phyloP scores from a whole-genome alignment of 1,140 invertebrate species.

The Zaprionus nigranus region DNA sequence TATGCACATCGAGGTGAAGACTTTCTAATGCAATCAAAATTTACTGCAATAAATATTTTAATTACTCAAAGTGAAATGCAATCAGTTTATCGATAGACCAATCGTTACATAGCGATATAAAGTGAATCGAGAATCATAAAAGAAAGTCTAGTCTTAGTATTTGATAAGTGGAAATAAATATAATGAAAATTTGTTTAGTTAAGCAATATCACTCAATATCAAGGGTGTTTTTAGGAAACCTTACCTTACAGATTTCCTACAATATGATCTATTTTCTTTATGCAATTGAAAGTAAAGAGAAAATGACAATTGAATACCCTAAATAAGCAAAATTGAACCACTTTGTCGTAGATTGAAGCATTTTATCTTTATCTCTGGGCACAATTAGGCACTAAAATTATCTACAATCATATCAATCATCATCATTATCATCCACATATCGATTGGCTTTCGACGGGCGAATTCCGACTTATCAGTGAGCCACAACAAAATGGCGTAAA shows the following conservation, averaged over 20 bases:
- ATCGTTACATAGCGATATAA: not conserved
- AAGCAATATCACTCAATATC: too few relatives aligned
- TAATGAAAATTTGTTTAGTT: too few relatives aligned
- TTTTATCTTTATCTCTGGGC: slow-evolving; percentile 10
- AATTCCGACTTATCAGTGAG: slow-evolving; percentile 32
- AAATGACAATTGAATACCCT: not conserved
- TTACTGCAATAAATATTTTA: slow-evolving; percentile 8
- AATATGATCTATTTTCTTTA: not conserved
- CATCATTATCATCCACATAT: slow-evolving; percentile 18
- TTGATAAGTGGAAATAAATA: not conserved
- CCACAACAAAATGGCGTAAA: slow-evolving; percentile 26
- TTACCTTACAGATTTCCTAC: not conserved
- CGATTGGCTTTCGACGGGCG: slow-evolving; percentile 33
- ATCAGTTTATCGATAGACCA: not conserved
- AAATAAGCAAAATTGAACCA: slow-evolving; percentile 8
- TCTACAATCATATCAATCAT: slow-evolving; percentile 53
- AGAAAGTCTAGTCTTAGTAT: not conserved
- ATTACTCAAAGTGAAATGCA: slow-evolving; percentile 9
- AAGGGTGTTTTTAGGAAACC: too few relatives aligned
- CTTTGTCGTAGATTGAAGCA: not conserved
- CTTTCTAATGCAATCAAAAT: slow-evolving; percentile 36
- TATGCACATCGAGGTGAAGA: slow-evolving; percentile 26
- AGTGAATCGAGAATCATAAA: not conserved
- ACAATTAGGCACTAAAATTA: slow-evolving; percentile 48
- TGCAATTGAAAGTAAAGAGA: too few relatives aligned